Conservation (phyloP, 2,888 invertebrate genomes). For the Drosophila gaucha region DNA sequence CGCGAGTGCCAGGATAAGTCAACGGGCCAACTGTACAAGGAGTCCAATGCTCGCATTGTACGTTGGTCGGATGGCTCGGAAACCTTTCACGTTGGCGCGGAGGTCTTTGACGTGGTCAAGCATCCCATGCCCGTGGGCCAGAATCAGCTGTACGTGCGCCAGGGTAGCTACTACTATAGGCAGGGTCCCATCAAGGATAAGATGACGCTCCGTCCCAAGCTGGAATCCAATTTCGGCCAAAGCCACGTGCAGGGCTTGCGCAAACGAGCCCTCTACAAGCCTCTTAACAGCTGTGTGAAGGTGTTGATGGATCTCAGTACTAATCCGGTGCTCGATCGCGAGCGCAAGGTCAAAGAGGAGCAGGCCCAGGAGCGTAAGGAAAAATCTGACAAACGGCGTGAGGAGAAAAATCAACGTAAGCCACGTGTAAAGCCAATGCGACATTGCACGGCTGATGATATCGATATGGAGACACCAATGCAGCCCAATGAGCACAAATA, state of each 20-base stretch:
- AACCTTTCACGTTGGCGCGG: slow-evolving; percentile 61
- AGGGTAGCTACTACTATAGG: slow-evolving; percentile 30
- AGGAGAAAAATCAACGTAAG: slow-evolving; percentile 19
- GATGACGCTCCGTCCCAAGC: slow-evolving; percentile 43
- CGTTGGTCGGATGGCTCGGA: slow-evolving; percentile 59
- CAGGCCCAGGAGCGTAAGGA: slow-evolving; percentile 20
- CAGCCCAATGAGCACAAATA: neutral
- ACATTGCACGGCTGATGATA: slow-evolving; percentile 40
- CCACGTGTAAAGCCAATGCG: slow-evolving; percentile 19
- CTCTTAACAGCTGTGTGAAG: slow-evolving; percentile 33
- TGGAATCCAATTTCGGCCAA: slow-evolving; percentile 50
- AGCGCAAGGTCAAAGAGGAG: slow-evolving; percentile 37
- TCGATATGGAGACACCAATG: slow-evolving; percentile 7
- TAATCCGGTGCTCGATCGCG: slow-evolving; percentile 41
- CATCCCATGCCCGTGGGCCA: slow-evolving; percentile 18
- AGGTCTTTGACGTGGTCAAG: slow-evolving; percentile 48
- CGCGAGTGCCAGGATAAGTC: slow-evolving; percentile 21
- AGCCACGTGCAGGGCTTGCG: slow-evolving; percentile 45
- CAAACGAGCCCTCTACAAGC: slow-evolving; percentile 31
- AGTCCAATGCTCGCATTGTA: slow-evolving; percentile 52
- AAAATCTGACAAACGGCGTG: slow-evolving; percentile 30
- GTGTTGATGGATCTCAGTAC: slow-evolving; percentile 25
- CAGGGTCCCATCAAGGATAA: slow-evolving; percentile 42
- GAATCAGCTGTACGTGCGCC: slow-evolving; percentile 37
- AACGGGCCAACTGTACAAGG: slow-evolving; percentile 26